Evolutionary conservation across 2,797 vertebrate genomes (phyloP), one percentile per base, ranked within the genome.

Genomic region (Enteromius mattozi): DNA sequence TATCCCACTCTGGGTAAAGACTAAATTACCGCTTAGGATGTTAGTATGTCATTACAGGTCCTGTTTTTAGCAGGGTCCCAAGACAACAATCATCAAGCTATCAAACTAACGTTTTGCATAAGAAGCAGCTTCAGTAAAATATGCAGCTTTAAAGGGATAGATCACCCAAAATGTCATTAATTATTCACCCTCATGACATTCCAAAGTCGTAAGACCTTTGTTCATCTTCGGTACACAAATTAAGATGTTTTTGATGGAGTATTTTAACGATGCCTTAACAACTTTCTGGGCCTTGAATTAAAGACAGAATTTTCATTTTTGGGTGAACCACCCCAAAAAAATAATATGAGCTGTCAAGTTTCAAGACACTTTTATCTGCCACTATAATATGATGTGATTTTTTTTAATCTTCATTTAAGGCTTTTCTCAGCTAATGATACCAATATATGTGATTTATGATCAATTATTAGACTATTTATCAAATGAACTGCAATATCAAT

Each of bases 11-110:
- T 61, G 78, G 86, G 49, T 86, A 82, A 87, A 63, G 79, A 87
- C 86, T 90, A 84, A 87, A 90, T 90, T 88, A 87, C 85, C 77
- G 81, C 75, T 76, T 86, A 47, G 75, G 79, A 80, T 85, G 86
- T 86, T 85, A 78, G 49, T 70, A 42, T 78, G 83, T 87, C 87
- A 88, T 90, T 87, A 86, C 81, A 71, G 80, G 85, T 76, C 80
- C 72, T 80, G 59, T 49, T 79, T 71, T 82, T 77, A 87, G 40
- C 51, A 81, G 35, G 35, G 49, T 71, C 78, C 49, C 66, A 81
- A 82, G 27, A 88, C 83, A 89, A 82, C 59, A 80, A 47, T 68
- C 77, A 54, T 80, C 49, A 80, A 81, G 76, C 59, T 37, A 76
- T 81, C 40, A 16, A 71, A 19, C n/a, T 3, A 17, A n/a, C 35